Percentiles rank a stretch among this genome's conserved stretches.
These are phyloP conservation scores for Seriola dumerili DNA, from an alignment of 2,113 vertebrate genomes.

Conservation along the genomic window DNA sequence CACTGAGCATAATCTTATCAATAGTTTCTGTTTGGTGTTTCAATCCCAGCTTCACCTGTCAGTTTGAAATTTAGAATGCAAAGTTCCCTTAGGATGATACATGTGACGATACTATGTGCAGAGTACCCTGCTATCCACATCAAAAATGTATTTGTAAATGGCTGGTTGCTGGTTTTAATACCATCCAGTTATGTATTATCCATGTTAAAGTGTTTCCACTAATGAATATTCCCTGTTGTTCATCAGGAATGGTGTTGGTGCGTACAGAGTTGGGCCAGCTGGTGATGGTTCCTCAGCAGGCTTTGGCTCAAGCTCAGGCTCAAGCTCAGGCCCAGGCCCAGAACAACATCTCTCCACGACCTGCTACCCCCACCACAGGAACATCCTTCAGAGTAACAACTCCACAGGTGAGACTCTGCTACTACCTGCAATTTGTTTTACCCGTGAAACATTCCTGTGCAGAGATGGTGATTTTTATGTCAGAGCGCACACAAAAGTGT, in stretches of 20 bases:
- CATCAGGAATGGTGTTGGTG: constrained; percentile 90
- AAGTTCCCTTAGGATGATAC: neutral
- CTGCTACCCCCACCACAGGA: constrained; percentile 85
- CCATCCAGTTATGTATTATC: neutral
- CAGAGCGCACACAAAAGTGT: neutral
- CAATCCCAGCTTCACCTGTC: neutral
- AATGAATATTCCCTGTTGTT: constrained; percentile 32
- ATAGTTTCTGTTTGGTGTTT: neutral
- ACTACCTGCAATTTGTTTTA: neutral
- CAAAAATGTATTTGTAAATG: neutral
- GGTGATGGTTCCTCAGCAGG: constrained; percentile 92
- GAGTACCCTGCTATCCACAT: neutral
- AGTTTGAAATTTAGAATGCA: neutral
- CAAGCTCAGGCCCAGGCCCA: constrained; percentile 85
- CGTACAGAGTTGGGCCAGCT: constrained; percentile 90
- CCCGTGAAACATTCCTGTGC: neutral
- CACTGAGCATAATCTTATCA: neutral
- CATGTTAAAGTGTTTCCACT: neutral
- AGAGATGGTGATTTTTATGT: neutral
- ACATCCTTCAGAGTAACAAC: constrained; percentile 88
- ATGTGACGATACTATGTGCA: neutral
- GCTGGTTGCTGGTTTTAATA: neutral
- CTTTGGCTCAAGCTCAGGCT: constrained; percentile 86
- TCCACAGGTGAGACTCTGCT: constrained; percentile 83
- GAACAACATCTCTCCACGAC: constrained; percentile 86